Evolutionary conservation across 2,113 vertebrate genomes (phyloP).

Genomic region (Ictalurus punctatus): DNA sequence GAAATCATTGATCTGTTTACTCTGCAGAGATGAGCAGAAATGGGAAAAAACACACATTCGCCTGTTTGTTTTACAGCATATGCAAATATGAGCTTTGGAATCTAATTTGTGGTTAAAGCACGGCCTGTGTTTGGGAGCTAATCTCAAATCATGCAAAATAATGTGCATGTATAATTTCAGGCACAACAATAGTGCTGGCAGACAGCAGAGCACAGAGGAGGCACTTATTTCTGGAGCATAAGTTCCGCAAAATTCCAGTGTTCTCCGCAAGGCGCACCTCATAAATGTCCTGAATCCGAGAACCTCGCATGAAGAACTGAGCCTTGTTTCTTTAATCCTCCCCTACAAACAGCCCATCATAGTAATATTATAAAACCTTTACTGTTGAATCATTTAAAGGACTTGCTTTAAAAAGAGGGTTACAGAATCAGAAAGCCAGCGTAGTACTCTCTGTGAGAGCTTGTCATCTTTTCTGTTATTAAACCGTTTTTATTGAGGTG

Average conservation of each 20-base stretch:
- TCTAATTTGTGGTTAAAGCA: conserved; percentile 45
- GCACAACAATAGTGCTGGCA: conserved; percentile 30
- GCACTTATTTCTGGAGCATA: not conserved
- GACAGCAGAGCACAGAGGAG: conserved; percentile 11
- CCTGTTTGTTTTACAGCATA: conserved; percentile 48
- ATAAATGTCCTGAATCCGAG: conserved; percentile 23
- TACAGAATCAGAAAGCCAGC: not conserved
- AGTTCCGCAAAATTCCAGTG: conserved; percentile 1
- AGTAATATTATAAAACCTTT: conserved; percentile 8
- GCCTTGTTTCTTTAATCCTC: conserved; percentile 30
- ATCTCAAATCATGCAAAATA: conserved; percentile 52
- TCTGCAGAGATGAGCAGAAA: conserved; percentile 40
- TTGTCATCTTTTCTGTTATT: conserved; percentile 11
- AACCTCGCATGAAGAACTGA: conserved; percentile 26
- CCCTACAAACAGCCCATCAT: not conserved
- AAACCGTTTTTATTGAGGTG: not conserved
- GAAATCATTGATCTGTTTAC: conserved; percentile 53
- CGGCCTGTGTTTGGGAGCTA: conserved; percentile 17
- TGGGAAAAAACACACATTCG: conserved; percentile 28
- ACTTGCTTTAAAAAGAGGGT: not conserved
- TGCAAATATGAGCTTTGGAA: conserved; percentile 61
- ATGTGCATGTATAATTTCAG: conserved; percentile 41
- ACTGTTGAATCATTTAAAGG: conserved; percentile 8
- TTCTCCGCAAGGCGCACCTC: conserved; percentile 36
- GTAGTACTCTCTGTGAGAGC: not conserved